These are phyloP conservation scores for Tineola bisselliella DNA, from an alignment of 2,888 invertebrate species.

Conservation along the genomic window DNA sequence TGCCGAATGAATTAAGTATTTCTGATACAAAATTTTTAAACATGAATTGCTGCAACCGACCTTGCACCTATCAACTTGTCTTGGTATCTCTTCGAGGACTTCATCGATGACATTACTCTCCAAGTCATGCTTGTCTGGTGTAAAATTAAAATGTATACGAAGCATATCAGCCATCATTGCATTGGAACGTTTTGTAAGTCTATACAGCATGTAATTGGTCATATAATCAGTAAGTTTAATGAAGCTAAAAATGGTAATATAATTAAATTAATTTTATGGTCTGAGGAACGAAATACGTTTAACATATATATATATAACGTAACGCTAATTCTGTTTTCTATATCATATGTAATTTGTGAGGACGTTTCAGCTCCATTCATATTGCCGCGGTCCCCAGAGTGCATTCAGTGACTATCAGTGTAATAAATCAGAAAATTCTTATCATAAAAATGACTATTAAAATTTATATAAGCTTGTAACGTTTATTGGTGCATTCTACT, in stretches of 20 bases:
- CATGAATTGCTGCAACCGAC: constrained; percentile 22
- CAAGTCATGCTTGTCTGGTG: constrained; percentile 54
- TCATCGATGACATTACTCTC: constrained; percentile 49
- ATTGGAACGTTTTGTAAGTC: constrained; percentile 72
- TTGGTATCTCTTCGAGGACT: constrained; percentile 57
- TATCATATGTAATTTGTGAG: too few species aligned
- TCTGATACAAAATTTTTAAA: not conserved
- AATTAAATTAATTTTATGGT: not conserved
- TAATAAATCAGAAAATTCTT: too few species aligned
- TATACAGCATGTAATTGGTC: constrained; percentile 74
- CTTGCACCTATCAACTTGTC: constrained; percentile 54
- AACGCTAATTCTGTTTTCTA: too few species aligned
- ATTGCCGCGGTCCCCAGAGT: too few species aligned
- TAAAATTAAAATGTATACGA: constrained; percentile 58
- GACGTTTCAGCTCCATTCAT: too few species aligned
- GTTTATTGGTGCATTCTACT: constrained; percentile 12
- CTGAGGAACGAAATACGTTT: too few species aligned
- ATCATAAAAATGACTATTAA: too few species aligned
- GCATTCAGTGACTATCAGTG: too few species aligned
- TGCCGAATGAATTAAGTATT: not conserved
- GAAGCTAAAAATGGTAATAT: constrained; percentile 60
- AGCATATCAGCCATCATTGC: constrained; percentile 66
- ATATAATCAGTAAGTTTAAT: constrained; percentile 78
- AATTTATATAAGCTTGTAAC: not conserved
- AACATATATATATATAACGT: too few species aligned